Percentiles rank a stretch among this genome's conserved stretches.
Conservation (phyloP, 2,113 vertebrate species). For the Phylloscopus trochiloides region DNA sequence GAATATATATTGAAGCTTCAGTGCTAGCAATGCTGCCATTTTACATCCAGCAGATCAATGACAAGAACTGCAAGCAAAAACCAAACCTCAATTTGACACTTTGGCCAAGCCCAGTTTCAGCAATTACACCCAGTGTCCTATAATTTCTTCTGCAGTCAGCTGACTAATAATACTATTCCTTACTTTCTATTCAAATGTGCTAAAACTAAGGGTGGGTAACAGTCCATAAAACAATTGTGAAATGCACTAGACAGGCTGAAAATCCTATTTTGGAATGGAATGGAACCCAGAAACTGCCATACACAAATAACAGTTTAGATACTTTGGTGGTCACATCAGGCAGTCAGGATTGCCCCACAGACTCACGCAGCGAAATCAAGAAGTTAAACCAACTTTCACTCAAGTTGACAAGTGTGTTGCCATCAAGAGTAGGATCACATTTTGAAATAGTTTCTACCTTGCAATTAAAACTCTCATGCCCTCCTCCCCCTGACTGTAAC, state of each 20-base stretch:
- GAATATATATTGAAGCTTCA: neutral
- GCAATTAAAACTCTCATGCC: neutral
- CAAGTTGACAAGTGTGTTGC: neutral
- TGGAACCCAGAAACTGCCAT: neutral
- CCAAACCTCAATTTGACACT: neutral
- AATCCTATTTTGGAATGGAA: neutral
- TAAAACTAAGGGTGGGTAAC: neutral
- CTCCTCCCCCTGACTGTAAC: neutral
- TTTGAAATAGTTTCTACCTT: neutral
- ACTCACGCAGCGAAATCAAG: neutral
- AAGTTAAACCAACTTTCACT: neutral
- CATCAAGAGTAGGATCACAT: neutral
- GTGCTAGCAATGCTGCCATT: neutral
- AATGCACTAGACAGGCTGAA: neutral
- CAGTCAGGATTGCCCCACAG: neutral
- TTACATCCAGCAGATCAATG: neutral
- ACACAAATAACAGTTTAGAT: neutral
- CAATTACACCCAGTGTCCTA: neutral
- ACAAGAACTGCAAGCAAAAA: neutral
- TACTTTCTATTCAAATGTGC: neutral
- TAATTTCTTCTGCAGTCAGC: neutral
- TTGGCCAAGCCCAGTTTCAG: neutral
- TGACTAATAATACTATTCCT: neutral
- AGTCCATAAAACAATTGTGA: neutral
- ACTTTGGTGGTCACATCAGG: accelerated